These are phyloP conservation scores for Catonia carolina DNA, from an alignment of 2,888 invertebrate species.

Conservation along the genomic window DNA sequence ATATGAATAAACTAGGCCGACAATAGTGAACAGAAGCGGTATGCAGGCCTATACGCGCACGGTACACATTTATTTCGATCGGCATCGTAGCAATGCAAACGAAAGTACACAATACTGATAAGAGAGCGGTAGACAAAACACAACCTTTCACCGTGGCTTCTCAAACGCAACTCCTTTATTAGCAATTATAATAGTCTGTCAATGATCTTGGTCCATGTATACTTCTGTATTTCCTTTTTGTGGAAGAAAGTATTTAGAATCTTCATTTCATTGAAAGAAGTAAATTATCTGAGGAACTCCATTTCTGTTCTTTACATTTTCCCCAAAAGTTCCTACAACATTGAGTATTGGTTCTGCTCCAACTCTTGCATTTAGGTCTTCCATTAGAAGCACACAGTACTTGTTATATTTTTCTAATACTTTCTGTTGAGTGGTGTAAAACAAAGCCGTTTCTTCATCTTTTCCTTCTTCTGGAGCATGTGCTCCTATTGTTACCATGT, in stretches of 20 bases:
- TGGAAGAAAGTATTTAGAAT: not conserved
- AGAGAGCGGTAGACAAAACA: too few species aligned
- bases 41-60: too few species aligned
- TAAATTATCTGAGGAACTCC: not conserved
- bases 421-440: not conserved
- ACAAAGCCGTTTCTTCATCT: not conserved
- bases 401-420: not conserved
- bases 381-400: not conserved
- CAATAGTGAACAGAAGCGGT: too few species aligned
- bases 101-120: too few species aligned
- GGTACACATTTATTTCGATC: too few species aligned
- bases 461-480: constrained; percentile 2
- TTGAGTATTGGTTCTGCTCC: too few species aligned
- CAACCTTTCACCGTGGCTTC: too few species aligned
- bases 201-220: too few species aligned
- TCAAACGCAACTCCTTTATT: too few species aligned
- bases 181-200: too few species aligned
- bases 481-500: not conserved
- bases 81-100: too few species aligned
- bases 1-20: too few species aligned
- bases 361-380: constrained; percentile 5
- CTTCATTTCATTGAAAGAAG: not conserved
- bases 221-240: not conserved
- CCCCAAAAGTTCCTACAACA: not conserved
- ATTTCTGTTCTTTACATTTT: not conserved